These are phyloP conservation scores for Zhengitettix transpicula DNA, from an alignment of 2,888 invertebrate species.

Conservation along the genomic window DNA sequence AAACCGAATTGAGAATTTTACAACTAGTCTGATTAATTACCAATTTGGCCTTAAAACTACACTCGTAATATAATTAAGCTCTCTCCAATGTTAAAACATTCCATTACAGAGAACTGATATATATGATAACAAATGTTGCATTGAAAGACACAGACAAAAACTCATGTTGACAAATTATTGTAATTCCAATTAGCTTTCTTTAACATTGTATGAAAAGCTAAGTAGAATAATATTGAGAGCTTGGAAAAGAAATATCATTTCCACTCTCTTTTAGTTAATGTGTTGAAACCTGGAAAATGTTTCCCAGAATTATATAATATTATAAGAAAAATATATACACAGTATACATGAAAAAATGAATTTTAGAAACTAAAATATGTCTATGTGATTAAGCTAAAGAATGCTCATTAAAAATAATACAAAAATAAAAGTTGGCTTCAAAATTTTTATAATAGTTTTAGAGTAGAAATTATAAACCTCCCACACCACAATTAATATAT, in stretches of 20 bases:
- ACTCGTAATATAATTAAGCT: no score
- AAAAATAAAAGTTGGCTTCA: no score
- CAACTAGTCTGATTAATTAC: no score
- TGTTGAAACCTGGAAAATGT: slow-evolving; percentile 3
- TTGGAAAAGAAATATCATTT: background rate
- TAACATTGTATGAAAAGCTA: slow-evolving; percentile 3
- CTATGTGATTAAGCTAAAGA: no score
- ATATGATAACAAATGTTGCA: background rate
- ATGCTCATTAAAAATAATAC: no score
- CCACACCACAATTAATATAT: no score
- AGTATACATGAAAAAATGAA: background rate
- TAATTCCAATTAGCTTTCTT: slow-evolving; percentile 6
- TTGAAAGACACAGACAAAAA: slow-evolving; percentile 8
- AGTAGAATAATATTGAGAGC: slow-evolving; percentile 1
- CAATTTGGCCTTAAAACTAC: no score
- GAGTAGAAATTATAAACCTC: background rate
- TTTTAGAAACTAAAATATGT: background rate
- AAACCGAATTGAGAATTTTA: background rate
- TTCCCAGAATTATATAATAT: slow-evolving; percentile 6
- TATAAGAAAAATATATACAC: background rate
- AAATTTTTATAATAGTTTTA: no score
- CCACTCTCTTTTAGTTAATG: background rate
- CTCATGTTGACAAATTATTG: slow-evolving; percentile 4
- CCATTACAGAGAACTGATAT: no score
- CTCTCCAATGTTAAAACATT: no score